Base-by-base conservation (phyloP, 2,113 vertebrate genomes). In the Oncorhynchus masou region DNA sequence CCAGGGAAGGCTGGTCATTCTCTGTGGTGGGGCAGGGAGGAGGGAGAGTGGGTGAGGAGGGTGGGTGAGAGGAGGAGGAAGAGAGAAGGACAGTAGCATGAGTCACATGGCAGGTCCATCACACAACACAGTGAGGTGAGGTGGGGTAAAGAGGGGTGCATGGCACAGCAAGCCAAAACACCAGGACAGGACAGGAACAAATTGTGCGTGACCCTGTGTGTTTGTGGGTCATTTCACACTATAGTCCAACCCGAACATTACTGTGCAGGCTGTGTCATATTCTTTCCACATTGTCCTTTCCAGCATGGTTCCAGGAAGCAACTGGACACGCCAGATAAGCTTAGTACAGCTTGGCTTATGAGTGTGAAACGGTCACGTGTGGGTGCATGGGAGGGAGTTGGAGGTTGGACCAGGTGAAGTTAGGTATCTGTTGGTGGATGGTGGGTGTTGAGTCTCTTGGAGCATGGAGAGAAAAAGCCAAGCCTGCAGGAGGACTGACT, bases 1-100 rank as follows among this genome's bases (percentile, higher is more conserved):
- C 97, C 96, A 99, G 96, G 95, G 97, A 99, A 94, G 97, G 98
- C 96, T 99, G 98, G 94, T 99, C 97, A 96, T 97, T 99, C 95
- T 99, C 98, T 99, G 98, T 96, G 94, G 93, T 66, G 93, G 94
- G 89, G 92, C 91, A 91, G 88, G 91, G 91, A 93, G 82, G 20
- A 45, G 79, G 77, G 76, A 67, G 72, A 39, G 48, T 91, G 94
- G 84, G 78, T 69, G 73, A 16, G 45, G 91, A 89, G 93, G 93
- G 91, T 91, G 92, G 93, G 91, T 87, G 70, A 88, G 82, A 87
- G 86, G 89, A 89, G 92, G 88, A 88, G 88, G 88, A 88, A 91
- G 95, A 99, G 96, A 99, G 94, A 98, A 98, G 96, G 96, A 99
- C 94, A 98, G 91, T 87, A 97, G 94, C 89, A 91, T 99, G 95